Percentiles rank a stretch among this genome's conserved stretches.
phyloP scores from a whole-genome alignment of 2,113 vertebrate species.

The Dolichotis patagonum region DNA sequence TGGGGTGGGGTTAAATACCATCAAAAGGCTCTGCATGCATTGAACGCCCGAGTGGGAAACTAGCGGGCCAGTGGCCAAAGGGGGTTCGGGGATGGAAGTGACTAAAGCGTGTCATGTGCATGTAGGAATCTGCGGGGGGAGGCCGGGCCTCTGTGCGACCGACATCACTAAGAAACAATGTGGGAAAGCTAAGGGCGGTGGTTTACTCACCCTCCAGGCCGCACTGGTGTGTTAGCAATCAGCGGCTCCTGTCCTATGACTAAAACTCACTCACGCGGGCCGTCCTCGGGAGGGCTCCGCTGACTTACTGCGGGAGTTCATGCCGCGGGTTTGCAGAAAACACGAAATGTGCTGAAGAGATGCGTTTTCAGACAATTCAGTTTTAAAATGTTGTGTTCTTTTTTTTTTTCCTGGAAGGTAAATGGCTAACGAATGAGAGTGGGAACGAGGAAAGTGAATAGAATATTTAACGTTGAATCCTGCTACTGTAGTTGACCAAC shows the following conservation, averaged over 20 bases:
- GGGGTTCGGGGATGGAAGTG: neutral
- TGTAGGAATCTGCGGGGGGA: neutral
- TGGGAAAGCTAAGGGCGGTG: neutral
- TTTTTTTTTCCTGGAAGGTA: neutral
- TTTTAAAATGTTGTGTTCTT: neutral
- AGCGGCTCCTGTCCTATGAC: neutral
- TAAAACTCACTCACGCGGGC: neutral
- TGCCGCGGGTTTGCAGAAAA: neutral
- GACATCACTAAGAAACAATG: neutral
- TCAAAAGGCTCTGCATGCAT: neutral
- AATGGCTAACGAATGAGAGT: neutral
- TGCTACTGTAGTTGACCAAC: too few species aligned
- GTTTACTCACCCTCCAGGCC: neutral
- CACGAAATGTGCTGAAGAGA: neutral
- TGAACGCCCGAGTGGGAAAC: neutral
- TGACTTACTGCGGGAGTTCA: neutral
- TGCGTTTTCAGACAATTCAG: neutral
- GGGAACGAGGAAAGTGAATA: neutral
- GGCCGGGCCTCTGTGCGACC: neutral
- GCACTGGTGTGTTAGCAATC: neutral
- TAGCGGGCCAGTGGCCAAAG: neutral
- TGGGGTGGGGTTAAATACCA: neutral
- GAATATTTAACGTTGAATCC: neutral
- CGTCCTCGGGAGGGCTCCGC: neutral
- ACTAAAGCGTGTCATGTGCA: neutral